Percentiles rank a stretch among this genome's conserved stretches.
These are phyloP conservation scores for Platalea minor DNA, from an alignment of 2,797 vertebrate species.

Conservation along the genomic window DNA sequence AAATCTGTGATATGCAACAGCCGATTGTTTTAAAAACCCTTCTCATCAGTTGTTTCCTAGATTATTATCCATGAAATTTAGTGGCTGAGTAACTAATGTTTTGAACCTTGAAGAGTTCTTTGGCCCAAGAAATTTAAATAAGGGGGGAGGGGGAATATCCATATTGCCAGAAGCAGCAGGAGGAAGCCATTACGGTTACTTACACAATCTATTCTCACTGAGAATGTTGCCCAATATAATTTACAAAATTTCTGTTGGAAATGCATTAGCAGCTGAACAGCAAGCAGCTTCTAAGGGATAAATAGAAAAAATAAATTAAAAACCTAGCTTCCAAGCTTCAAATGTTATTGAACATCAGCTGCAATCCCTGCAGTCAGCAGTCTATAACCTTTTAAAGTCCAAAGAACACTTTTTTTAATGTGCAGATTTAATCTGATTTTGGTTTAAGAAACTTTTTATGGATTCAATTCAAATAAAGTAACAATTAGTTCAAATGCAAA, in stretches of 20 bases:
- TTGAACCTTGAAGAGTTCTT: neutral
- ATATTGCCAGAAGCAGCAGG: constrained; percentile 59
- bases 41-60: neutral
- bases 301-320: constrained; percentile 67
- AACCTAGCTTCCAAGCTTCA: constrained; percentile 50
- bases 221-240: constrained; percentile 78
- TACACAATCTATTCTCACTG: constrained; percentile 67
- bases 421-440: constrained; percentile 59
- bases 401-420: constrained; percentile 66
- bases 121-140: constrained; percentile 16
- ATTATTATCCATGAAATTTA: neutral
- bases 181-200: constrained; percentile 68
- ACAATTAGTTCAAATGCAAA: neutral
- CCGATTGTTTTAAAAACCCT: neutral
- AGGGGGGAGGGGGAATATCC: neutral
- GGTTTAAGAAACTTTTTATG: constrained; percentile 56
- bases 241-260: constrained; percentile 78
- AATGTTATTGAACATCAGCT: constrained; percentile 57
- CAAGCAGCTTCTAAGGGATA: constrained; percentile 60
- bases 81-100: neutral
- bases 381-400: constrained; percentile 75
- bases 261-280: constrained; percentile 75
- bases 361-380: constrained; percentile 66
- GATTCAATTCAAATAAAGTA: neutral
- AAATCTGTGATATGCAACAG: neutral